Evolutionary conservation across 2,113 vertebrate species (phyloP), one percentile per base, ranked within the genome.

Genomic region (Petrocephalus microphthalmus): DNA sequence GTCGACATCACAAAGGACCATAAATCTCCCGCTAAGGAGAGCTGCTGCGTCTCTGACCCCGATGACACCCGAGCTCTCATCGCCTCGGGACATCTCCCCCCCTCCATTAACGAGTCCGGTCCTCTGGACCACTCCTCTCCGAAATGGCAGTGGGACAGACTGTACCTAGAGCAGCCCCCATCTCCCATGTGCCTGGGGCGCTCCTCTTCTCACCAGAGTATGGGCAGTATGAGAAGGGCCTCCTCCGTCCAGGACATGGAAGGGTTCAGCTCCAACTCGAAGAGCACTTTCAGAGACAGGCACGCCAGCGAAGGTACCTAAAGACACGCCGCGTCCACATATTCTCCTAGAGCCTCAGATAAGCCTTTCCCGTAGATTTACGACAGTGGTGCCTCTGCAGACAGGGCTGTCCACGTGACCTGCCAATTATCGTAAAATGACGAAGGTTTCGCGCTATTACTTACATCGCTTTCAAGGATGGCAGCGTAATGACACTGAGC

Each of bases 161-260:
- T 94, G 20, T 96, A 95, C 90, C 96, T 95, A 0, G 96, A 97
- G n/a, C 96, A 92, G 93, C 90, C 96, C 53, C 95, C 96, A 47
- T 96, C 97, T 15, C 96, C 95, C 89, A 94, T 96, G 11, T 96
- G 95, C 64, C 94, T 98, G 88, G 96, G 96, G 15, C 97, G 96
- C 74, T 96, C 96, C 87, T 94, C 96, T 89, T 98, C 97, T 17
- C 96, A 94, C 89, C 98, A 98, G 92, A 98, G 97, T 25, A 78
- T 98, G 92, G 97, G 97, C 91, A 98, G 97, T 10, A 96, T 99
- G 86, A 95, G 98, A 53, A 96, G 98, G 90, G 98, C 97, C 0
- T 99, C 98, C 83, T 99, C 98, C 0, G 96, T 97, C 17, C 98
- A 99, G 1, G 97, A 99, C 91, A 97, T 99, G 83, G 97, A 99